Evolutionary conservation across 2,888 invertebrate genomes (phyloP).

Genomic region (Julus scanicus): DNA sequence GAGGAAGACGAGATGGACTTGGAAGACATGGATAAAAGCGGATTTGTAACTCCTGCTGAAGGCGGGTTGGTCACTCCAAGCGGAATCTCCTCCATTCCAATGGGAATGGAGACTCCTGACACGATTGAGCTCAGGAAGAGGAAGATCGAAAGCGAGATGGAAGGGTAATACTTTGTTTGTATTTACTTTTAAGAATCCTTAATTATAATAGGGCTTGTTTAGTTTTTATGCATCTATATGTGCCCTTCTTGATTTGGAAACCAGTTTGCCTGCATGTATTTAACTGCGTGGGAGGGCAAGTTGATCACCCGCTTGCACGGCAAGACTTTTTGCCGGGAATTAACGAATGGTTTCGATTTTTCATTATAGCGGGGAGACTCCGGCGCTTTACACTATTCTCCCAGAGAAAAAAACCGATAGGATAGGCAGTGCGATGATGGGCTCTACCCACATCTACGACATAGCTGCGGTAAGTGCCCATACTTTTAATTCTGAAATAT

Average conservation of each 20-base stretch:
- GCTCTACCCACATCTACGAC: conserved; percentile 97
- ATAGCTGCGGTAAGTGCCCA: conserved; percentile 75
- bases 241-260: too few relatives aligned
- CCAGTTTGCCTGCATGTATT: too few relatives aligned
- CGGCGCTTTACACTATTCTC: conserved; percentile 92
- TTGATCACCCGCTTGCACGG: too few relatives aligned
- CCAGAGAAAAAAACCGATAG: conserved; percentile 94
- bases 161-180: conserved; percentile 75
- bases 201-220: too few relatives aligned
- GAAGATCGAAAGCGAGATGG: conserved; percentile 95
- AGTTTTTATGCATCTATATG: too few relatives aligned
- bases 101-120: conserved; percentile 98
- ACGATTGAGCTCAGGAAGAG: conserved; percentile 97
- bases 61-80: conserved; percentile 91
- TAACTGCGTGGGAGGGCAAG: too few relatives aligned
- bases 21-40: conserved; percentile 75
- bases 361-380: conserved; percentile 80
- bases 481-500: too few relatives aligned
- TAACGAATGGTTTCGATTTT: conserved; percentile 26
- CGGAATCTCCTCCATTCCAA: conserved; percentile 88
- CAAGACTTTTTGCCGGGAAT: neutral
- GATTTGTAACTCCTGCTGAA: conserved; percentile 92
- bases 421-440: conserved; percentile 88
- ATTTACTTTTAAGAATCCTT: too few relatives aligned
- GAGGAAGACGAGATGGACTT: conserved; percentile 66